Evolutionary conservation across 2,888 invertebrate genomes (phyloP), one percentile per base, ranked within the genome.

Genomic region (Cactoblastis cactorum): DNA sequence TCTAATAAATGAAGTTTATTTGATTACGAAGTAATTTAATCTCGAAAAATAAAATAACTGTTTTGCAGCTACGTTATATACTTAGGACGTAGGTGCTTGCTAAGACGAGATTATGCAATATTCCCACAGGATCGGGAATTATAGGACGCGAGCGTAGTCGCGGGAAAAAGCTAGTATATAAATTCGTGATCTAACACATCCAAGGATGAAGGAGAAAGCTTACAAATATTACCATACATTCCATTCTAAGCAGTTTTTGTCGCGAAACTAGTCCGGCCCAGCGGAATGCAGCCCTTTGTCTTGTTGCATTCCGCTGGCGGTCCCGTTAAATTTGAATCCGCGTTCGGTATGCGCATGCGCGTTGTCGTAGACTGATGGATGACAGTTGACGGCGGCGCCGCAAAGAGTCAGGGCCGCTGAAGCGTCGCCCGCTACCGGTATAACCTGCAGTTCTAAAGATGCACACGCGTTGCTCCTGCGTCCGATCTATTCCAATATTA

Each of bases 301-400:
- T 85, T 85, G 75, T 84, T 84, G 80, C 86, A 81, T 84, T 83
- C 85, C 79, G 51, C 54, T 52, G 60, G 54, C 62, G 63, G 74
- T 87, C 78, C 88, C 88, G 88, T 87, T 87, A 85, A 78, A 80
- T 83, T 84, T 86, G 81, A 84, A 86, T 87, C 76, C 71, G 77
- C 69, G 71, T 68, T 55, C 65, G 75, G 76, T 67, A 71, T 80
- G 78, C 80, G 79, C 82, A 78, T 77, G 83, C 85, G 84, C 82
- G 81, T 77, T 71, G 80, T 77, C 79, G 71, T 82, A 73, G 90
- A 89, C 87, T 88, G 90, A 90, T 87, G 90, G 85, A 80, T 88
- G 90, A 89, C 90, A 86, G 85, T 70, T 88, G 90, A 90, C 87
- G 84, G 70, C 77, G 78, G 79, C 76, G 77, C 74, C 77, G 71